A percentile compares a stretch with the other conserved stretches of the same genome.
Evolutionary conservation across 1,140 invertebrate species (phyloP).

Genomic region (Pachypeltis micranthus): DNA sequence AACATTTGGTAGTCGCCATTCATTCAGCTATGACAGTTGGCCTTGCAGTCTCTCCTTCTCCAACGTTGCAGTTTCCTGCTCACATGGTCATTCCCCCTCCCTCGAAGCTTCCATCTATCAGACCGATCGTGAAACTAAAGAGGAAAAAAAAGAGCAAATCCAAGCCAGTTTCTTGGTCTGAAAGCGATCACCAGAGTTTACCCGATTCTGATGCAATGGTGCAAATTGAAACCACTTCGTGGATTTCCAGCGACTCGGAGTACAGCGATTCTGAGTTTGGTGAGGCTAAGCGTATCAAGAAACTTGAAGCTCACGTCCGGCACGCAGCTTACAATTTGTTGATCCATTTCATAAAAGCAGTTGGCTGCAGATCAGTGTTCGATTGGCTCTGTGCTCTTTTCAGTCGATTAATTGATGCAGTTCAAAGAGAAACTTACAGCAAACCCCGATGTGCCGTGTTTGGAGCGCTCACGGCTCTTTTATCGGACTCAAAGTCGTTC

Average conservation of each 20-base stretch:
- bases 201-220: too few relatives aligned
- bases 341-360: conserved; percentile 17
- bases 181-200: background rate
- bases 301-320: conserved; percentile 16
- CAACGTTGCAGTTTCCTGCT: background rate
- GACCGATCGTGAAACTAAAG: background rate
- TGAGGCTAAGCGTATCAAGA: background rate
- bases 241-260: conserved; percentile 18
- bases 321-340: conserved; percentile 19
- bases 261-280: conserved; percentile 18
- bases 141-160: conserved; percentile 9
- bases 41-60: background rate
- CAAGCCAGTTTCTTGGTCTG: conserved; percentile 11
- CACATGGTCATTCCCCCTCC: background rate
- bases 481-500: conserved; percentile 16
- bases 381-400: background rate
- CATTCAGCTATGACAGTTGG: background rate
- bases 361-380: background rate
- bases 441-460: conserved; percentile 9
- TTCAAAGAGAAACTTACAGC: conserved; percentile 4
- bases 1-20: background rate
- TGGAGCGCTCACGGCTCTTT: conserved; percentile 13
- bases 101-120: background rate
- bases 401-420: background rate
- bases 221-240: background rate